Evolutionary conservation across 1,140 invertebrate genomes (phyloP), one percentile per base, ranked within the genome.

Genomic region (Dufourea novaeangliae): DNA sequence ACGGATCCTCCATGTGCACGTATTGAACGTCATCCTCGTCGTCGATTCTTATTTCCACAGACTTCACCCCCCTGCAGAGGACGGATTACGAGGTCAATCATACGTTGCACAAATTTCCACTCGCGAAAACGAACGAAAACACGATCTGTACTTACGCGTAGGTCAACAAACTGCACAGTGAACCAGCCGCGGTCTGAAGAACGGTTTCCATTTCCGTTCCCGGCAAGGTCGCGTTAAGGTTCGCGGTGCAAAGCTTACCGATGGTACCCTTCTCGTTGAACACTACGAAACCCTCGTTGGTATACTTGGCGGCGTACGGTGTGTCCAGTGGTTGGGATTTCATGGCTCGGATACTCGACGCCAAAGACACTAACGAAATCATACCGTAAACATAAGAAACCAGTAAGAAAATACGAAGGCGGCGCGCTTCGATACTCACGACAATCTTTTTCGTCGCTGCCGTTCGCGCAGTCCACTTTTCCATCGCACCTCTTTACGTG

Each of bases 381-480:
- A 7, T 17, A 17, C 20, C 46, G 20, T 87, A 83, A 67, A 78
- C 71, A 69, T 78, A 66, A 10, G 20, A 8, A 17, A 25, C n/a
- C 2, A 52, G 0, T 1, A 32, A 39, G 8, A 11, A 20, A 2
- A 46, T 52, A 1, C 4, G 56, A 29, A 54, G 17, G 29, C 39
- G 14, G 14, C 34, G 27, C 10, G 2, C 17, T 20, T 8, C 14
- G 11, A 44, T 79, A 94, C 96, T 95, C 92, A 97, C 97, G 92
- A 86, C 97, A 98, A 84, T 95, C 95, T 86, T 95, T 94, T 89
- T 98, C 97, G 82, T 98, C 97, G 78, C 95, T 96, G 17, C 96
- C 97, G 89, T 97, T 96, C 0, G 96, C 95, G 87, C 97, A 98
- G 89, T 98, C 97, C 0, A 94, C 91, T 61, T 95, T 94, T 50